Percentiles rank a stretch among this genome's conserved stretches.
These are phyloP conservation scores for Acestrorhynchus altus DNA, from an alignment of 2,797 vertebrate species.

Conservation along the genomic window DNA sequence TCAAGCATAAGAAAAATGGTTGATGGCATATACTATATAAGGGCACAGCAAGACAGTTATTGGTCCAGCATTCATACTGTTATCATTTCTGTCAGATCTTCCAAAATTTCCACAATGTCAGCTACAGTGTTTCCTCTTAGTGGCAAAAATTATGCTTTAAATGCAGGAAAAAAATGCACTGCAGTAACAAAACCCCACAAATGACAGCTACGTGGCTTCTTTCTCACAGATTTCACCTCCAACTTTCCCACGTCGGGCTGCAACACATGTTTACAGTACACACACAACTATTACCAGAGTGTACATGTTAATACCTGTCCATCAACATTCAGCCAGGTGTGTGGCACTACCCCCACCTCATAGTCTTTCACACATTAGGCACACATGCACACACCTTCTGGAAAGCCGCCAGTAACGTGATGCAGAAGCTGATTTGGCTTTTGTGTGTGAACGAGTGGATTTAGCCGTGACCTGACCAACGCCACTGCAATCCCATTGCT, in stretches of 20 bases:
- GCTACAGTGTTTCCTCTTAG: neutral
- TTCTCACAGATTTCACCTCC: slow-evolving; percentile 23
- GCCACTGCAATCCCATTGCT: slow-evolving; percentile 43
- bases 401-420: slow-evolving; percentile 49
- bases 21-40: no score
- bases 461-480: slow-evolving; percentile 39
- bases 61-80: neutral
- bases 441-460: slow-evolving; percentile 47
- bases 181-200: neutral
- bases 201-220: neutral
- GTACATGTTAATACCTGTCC: slow-evolving; percentile 56
- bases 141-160: slow-evolving; percentile 13
- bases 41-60: no score
- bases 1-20: no score
- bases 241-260: slow-evolving; percentile 20
- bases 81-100: neutral
- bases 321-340: slow-evolving; percentile 30
- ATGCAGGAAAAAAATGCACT: neutral
- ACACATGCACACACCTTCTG: slow-evolving; percentile 11
- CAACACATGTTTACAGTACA: slow-evolving; percentile 54
- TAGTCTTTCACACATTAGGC: slow-evolving; percentile 11
- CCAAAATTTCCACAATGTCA: slow-evolving; percentile 34
- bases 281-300: slow-evolving; percentile 60
- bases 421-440: slow-evolving; percentile 46
- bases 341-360: neutral